Conservation (phyloP, 2,113 vertebrate genomes). For the Orthonyx spaldingii region DNA sequence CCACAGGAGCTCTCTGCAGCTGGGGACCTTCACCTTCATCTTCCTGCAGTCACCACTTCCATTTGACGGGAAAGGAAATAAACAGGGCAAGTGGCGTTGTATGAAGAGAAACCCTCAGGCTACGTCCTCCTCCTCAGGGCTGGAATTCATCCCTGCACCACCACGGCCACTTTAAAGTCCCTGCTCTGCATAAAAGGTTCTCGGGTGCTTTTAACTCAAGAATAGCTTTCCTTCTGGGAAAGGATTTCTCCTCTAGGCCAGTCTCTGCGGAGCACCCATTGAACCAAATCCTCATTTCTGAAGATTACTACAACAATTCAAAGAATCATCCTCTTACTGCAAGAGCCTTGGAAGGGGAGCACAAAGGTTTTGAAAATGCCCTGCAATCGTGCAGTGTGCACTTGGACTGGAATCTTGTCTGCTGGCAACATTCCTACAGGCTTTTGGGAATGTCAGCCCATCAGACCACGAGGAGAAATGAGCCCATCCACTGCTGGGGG, state of each 20-base stretch:
- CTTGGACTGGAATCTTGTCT: not conserved
- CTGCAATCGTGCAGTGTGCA: accelerated
- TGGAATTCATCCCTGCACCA: not conserved
- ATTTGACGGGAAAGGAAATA: not conserved
- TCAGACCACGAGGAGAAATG: not conserved
- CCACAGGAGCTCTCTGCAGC: conserved; percentile 36
- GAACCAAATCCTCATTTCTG: conserved; percentile 37
- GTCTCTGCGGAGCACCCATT: not conserved
- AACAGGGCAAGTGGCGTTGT: not conserved
- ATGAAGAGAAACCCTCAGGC: not conserved
- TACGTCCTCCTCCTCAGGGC: accelerated
- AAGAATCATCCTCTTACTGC: not conserved
- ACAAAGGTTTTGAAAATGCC: not conserved
- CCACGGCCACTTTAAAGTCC: not conserved
- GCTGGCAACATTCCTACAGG: not conserved
- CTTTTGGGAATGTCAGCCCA: not conserved
- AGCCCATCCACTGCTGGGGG: not conserved
- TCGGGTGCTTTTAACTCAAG: not conserved
- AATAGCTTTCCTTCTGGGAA: not conserved
- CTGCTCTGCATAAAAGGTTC: not conserved
- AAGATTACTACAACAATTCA: not conserved
- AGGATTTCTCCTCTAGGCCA: not conserved
- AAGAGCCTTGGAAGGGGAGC: not conserved
- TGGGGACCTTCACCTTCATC: conserved; percentile 49
- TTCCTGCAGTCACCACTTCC: not conserved